Conservation (phyloP, 2,888 invertebrate genomes). For the Mayetiola destructor region DNA sequence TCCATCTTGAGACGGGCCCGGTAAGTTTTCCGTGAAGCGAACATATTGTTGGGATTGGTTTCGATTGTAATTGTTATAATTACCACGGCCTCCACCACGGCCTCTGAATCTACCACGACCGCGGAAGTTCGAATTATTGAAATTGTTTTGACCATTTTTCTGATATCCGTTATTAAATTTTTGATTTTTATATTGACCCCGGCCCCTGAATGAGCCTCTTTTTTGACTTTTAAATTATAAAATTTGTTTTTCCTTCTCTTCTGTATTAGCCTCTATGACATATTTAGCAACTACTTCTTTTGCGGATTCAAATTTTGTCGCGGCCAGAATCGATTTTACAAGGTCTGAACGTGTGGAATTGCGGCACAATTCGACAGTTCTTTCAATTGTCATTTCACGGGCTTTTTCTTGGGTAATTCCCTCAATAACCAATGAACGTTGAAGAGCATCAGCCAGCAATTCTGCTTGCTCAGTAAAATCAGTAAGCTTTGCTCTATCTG, state of each 20-base stretch:
- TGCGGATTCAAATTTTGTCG: not conserved
- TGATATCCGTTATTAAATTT: no score
- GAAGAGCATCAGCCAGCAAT: not conserved
- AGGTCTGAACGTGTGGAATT: not conserved
- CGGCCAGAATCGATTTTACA: not conserved
- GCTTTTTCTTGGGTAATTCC: not conserved
- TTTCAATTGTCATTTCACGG: not conserved
- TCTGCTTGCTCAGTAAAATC: not conserved
- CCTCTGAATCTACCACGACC: not conserved
- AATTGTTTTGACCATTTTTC: no score
- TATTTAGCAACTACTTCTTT: not conserved
- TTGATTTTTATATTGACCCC: not conserved
- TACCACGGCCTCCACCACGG: not conserved
- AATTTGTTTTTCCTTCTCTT: not conserved
- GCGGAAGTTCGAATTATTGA: not conserved
- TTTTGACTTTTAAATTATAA: not conserved
- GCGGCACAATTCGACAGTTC: not conserved
- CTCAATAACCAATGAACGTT: not conserved
- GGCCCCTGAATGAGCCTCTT: no score
- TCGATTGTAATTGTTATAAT: not conserved
- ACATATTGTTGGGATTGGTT: not conserved
- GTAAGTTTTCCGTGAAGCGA: not conserved
- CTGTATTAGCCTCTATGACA: not conserved
- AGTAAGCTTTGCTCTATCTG: not conserved
- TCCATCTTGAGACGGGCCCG: not conserved